These are phyloP conservation scores for Nezara viridula DNA, from an alignment of 2,888 invertebrate genomes.

Conservation along the genomic window DNA sequence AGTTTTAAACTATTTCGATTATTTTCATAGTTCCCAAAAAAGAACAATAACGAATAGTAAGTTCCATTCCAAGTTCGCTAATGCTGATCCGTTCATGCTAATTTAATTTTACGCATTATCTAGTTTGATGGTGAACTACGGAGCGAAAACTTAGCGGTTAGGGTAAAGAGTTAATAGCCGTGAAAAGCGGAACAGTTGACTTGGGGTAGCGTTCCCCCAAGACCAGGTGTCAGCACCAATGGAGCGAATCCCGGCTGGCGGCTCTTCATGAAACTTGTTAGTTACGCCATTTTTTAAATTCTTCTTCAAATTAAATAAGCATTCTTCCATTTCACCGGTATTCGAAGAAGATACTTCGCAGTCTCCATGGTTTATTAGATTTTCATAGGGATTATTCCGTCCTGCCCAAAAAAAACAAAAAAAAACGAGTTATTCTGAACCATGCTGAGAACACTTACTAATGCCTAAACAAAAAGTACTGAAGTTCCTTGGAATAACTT, in stretches of 20 bases:
- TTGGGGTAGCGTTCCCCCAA: not conserved
- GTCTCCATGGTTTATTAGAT: not conserved
- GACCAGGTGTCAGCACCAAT: slow-evolving; percentile 20
- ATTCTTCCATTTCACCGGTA: not conserved
- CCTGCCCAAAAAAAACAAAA: no score
- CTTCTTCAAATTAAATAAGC: not conserved
- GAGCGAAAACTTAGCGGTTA: not conserved
- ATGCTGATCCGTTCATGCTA: not conserved
- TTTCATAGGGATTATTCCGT: no score
- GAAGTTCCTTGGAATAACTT: no score
- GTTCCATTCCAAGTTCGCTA: no score
- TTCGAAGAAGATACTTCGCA: not conserved
- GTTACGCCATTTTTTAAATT: not conserved
- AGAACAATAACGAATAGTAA: no score
- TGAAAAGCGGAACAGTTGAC: slow-evolving; percentile 29
- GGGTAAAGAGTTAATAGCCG: slow-evolving; percentile 33
- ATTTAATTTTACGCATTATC: not conserved
- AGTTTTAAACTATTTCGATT: no score
- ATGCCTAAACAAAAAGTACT: no score
- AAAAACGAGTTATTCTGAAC: no score
- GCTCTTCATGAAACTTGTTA: not conserved
- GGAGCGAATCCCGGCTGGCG: not conserved
- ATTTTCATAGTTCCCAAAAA: no score
- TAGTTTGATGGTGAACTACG: slow-evolving; percentile 25
- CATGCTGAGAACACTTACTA: no score